Conservation (phyloP, 2,888 invertebrate genomes). For the Cheilosia soror region DNA sequence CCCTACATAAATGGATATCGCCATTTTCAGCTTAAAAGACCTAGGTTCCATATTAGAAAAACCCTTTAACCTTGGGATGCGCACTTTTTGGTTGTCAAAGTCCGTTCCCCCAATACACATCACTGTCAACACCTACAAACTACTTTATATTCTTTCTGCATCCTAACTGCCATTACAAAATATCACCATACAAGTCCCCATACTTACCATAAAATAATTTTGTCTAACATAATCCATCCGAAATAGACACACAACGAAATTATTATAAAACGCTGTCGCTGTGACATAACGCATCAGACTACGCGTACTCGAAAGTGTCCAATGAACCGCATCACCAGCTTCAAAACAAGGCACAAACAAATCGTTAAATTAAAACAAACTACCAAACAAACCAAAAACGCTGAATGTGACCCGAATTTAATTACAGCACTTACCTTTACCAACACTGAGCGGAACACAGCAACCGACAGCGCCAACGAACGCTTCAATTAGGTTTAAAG, state of each 20-base stretch:
- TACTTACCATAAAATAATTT: conserved; percentile 47
- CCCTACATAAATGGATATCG: no score
- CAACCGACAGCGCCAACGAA: conserved; percentile 21
- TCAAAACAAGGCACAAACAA: conserved; percentile 27
- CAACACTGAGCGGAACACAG: conserved; percentile 15
- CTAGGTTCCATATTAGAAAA: no score
- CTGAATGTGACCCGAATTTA: conserved; percentile 71
- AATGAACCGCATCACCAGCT: conserved; percentile 47
- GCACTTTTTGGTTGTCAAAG: not conserved
- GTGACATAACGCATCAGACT: conserved; percentile 64
- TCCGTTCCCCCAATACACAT: conserved; percentile 21
- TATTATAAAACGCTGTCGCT: conserved; percentile 55
- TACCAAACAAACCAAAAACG: conserved; percentile 47
- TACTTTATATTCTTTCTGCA: conserved; percentile 54
- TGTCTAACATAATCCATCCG: conserved; percentile 61
- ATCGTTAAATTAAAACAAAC: conserved; percentile 42
- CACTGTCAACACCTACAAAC: conserved; percentile 24
- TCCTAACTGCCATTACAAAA: conserved; percentile 26
- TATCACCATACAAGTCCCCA: conserved; percentile 12
- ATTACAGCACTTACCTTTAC: conserved; percentile 37
- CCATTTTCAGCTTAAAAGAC: no score
- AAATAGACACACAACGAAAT: conserved; percentile 39
- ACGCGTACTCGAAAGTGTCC: conserved; percentile 56
- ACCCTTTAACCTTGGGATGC: not conserved
- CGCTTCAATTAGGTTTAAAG: conserved; percentile 47